Evolutionary conservation across 1,140 invertebrate genomes (phyloP).

Genomic region (Brachionus plicatilis): DNA sequence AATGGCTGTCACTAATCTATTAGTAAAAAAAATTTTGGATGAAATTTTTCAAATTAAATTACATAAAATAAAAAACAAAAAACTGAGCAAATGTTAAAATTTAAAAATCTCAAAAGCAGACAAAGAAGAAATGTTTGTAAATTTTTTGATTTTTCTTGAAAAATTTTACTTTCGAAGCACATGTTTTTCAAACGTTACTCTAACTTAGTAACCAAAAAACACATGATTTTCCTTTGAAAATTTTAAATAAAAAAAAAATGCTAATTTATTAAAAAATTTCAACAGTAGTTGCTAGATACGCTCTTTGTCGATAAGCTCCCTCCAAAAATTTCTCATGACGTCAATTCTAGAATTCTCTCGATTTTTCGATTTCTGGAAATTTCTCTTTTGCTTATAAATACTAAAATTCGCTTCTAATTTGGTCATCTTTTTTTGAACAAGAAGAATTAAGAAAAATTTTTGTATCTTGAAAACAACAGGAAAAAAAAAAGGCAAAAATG

Average conservation of each 20-base stretch:
- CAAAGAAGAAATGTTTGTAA: neutral
- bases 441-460: neutral
- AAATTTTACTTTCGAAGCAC: neutral
- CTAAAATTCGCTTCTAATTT: neutral
- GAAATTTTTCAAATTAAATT: too few species aligned
- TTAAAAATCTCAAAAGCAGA: neutral
- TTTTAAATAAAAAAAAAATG: too few species aligned
- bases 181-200: neutral
- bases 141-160: neutral
- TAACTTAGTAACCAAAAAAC: neutral
- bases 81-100: neutral
- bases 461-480: neutral
- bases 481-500: conserved; percentile 8
- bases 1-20: too few species aligned
- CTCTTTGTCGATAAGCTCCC: neutral
- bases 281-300: neutral
- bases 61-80: too few species aligned
- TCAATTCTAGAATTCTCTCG: conserved; percentile 25
- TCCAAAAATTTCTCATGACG: neutral
- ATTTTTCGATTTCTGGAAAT: conserved; percentile 17
- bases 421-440: neutral
- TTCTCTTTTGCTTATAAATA: neutral
- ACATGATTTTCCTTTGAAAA: neutral
- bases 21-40: too few species aligned
- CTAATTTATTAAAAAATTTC: neutral